Conservation (phyloP, 2,113 vertebrate genomes). For the Tor tambroides region DNA sequence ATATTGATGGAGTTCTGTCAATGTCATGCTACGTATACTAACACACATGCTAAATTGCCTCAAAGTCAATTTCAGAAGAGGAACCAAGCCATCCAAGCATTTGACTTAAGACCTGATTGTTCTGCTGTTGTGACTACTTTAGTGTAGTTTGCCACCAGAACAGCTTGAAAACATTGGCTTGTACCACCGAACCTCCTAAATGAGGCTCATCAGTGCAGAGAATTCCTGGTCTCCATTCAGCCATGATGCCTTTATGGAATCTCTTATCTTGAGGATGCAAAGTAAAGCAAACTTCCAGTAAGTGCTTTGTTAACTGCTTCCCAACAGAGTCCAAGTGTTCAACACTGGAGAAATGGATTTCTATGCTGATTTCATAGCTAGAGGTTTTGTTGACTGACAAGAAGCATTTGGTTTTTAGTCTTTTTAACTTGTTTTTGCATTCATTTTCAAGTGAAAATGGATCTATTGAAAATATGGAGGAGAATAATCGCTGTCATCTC, state of each 20-base stretch:
- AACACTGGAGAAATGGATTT: conserved; percentile 35
- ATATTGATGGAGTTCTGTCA: conserved; percentile 66
- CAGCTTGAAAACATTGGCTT: conserved; percentile 44
- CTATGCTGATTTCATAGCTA: not conserved
- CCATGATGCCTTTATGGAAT: conserved; percentile 58
- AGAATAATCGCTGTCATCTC: conserved; percentile 10
- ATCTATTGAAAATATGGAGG: not conserved
- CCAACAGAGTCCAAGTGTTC: conserved; percentile 40
- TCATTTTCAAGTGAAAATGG: not conserved
- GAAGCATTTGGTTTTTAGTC: not conserved
- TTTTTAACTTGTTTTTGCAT: not conserved
- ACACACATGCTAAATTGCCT: conserved; percentile 36
- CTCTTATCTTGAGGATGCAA: conserved; percentile 64
- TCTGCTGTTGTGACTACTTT: not conserved
- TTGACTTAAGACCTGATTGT: not conserved
- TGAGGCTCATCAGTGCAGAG: conserved; percentile 35
- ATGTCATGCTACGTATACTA: conserved; percentile 7
- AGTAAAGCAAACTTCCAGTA: conserved; percentile 59
- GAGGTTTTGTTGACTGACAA: not conserved
- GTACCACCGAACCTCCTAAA: conserved; percentile 48
- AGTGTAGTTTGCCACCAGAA: conserved; percentile 18
- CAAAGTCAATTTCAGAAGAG: conserved; percentile 26
- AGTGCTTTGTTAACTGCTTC: conserved; percentile 58
- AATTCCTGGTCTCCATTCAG: conserved; percentile 54
- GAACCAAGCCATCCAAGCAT: conserved; percentile 10